These are phyloP conservation scores for Drosophila prosaltans DNA, from an alignment of 1,140 invertebrate species.

Conservation along the genomic window DNA sequence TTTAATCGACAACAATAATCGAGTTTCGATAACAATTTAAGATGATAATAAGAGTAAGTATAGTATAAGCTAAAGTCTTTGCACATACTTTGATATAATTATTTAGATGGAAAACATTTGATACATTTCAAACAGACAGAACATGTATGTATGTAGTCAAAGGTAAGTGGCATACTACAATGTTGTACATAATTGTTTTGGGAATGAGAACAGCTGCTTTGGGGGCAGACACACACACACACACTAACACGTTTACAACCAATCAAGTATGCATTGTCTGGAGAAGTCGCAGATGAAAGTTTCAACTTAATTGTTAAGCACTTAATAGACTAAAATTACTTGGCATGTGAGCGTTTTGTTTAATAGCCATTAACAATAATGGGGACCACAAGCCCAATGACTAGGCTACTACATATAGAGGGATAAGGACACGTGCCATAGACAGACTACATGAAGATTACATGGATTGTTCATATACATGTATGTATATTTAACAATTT, in stretches of 20 bases:
- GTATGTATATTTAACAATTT: not conserved
- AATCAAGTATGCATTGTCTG: conserved; percentile 18
- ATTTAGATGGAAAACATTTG: no score
- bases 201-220: conserved; percentile 2
- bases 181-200: conserved; percentile 10
- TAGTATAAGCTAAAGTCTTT: no score
- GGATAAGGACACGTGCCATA: conserved; percentile 36
- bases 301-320: conserved; percentile 42
- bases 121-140: no score
- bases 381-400: not conserved
- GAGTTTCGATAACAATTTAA: no score
- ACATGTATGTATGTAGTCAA: not conserved
- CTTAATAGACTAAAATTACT: conserved; percentile 19
- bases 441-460: conserved; percentile 45
- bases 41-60: no score
- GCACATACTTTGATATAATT: no score
- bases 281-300: conserved; percentile 27
- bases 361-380: conserved; percentile 52
- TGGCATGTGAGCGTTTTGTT: conserved; percentile 41
- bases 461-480: conserved; percentile 37
- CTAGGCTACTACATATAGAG: no score
- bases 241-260: not conserved
- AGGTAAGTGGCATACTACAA: not conserved
- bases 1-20: not conserved
- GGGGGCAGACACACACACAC: not conserved